Percentiles rank a stretch among this genome's conserved stretches.
Evolutionary conservation across 2,113 vertebrate species (phyloP).

Genomic region (Piaya cayana): DNA sequence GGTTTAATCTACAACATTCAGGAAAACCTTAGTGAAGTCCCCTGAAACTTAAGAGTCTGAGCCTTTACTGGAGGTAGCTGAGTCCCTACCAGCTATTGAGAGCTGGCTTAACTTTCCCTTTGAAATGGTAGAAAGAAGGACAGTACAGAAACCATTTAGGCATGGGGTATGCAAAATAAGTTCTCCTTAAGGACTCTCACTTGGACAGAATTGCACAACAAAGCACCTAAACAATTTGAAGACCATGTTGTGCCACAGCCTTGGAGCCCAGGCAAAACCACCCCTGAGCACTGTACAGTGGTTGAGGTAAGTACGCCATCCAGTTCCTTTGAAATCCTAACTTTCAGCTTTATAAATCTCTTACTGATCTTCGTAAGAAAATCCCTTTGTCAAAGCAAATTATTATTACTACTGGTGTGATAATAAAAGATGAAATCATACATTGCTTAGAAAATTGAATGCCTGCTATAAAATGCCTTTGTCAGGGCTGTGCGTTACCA

Average conservation of each 20-base stretch:
- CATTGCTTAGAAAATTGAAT: slow-evolving; percentile 30
- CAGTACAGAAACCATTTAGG: neutral
- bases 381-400: slow-evolving; percentile 5
- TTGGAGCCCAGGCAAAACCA: neutral
- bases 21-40: neutral
- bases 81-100: neutral
- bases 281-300: neutral
- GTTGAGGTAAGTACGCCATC: neutral
- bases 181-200: neutral
- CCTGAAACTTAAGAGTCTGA: neutral
- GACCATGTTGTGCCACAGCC: neutral
- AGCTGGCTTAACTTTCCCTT: neutral
- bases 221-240: neutral
- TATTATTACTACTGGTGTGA: slow-evolving; percentile 25
- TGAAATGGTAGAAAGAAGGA: neutral
- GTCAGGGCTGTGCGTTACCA: neutral
- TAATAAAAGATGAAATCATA: slow-evolving; percentile 27
- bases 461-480: neutral
- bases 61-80: neutral
- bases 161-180: neutral
- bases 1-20: accelerated
- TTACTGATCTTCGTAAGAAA: neutral
- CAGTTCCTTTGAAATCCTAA: neutral
- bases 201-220: neutral
- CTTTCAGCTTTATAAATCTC: neutral